Percentiles rank a stretch among this genome's conserved stretches.
These are phyloP conservation scores for Alosa alosa DNA, from an alignment of 2,113 vertebrate genomes.

Conservation along the genomic window DNA sequence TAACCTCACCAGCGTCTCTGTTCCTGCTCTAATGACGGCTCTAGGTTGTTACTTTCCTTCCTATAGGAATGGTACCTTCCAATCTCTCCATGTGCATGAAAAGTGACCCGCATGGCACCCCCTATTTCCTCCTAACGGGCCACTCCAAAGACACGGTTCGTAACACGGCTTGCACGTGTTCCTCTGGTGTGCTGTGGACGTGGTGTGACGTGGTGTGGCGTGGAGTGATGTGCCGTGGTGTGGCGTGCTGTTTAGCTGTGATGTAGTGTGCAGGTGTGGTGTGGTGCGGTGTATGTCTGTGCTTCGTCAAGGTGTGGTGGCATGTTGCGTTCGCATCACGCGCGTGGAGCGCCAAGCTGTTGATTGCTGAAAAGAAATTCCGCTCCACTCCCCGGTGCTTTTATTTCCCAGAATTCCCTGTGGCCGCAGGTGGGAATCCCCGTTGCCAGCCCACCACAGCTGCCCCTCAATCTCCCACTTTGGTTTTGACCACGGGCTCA, in stretches of 20 bases:
- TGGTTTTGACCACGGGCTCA: not conserved
- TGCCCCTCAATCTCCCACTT: too few species aligned
- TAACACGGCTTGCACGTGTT: slow-evolving; percentile 86
- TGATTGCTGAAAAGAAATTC: too few species aligned
- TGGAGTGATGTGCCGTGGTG: slow-evolving; percentile 55
- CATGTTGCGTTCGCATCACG: not conserved
- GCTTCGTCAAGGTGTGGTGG: not conserved
- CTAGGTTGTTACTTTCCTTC: slow-evolving; percentile 99
- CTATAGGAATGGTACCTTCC: slow-evolving; percentile 99
- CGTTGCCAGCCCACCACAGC: too few species aligned
- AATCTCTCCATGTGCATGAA: slow-evolving; percentile 99
- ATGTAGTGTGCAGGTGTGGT: not conserved
- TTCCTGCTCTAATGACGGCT: slow-evolving; percentile 99
- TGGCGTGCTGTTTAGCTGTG: slow-evolving; percentile 26
- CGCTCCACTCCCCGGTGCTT: too few species aligned
- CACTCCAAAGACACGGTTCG: slow-evolving; percentile 99
- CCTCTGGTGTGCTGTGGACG: slow-evolving; percentile 57
- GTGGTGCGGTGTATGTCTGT: not conserved
- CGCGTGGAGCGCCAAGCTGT: not conserved
- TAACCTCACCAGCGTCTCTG: slow-evolving; percentile 78
- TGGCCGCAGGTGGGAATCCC: too few species aligned
- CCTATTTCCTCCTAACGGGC: slow-evolving; percentile 99
- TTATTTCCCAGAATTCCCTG: too few species aligned
- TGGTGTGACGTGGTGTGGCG: slow-evolving; percentile 11
- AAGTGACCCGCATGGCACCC: slow-evolving; percentile 99